Percentiles rank a stretch among this genome's conserved stretches.
These are phyloP conservation scores for Xiphophorus hellerii DNA, from an alignment of 2,113 vertebrate species.

Conservation along the genomic window DNA sequence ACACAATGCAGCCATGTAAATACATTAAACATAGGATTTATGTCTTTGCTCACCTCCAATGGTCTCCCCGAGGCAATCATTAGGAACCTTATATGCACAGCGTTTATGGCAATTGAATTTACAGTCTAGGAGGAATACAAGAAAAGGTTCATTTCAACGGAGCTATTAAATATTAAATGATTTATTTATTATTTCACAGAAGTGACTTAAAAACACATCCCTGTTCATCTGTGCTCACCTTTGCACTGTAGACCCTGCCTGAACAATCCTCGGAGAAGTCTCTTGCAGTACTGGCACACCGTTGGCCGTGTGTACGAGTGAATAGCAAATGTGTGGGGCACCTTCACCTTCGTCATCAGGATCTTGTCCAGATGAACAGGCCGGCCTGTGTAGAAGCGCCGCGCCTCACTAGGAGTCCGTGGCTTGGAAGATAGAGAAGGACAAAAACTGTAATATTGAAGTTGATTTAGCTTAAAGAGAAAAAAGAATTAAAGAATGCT, in stretches of 20 bases:
- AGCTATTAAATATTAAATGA: background rate
- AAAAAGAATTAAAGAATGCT: background rate
- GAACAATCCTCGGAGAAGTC: constrained; percentile 89
- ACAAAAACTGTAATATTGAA: background rate
- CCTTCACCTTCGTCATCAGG: constrained; percentile 89
- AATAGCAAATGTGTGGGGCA: constrained; percentile 90
- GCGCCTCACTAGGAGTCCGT: constrained; percentile 82
- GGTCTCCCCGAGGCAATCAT: constrained; percentile 88
- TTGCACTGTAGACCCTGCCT: constrained; percentile 92
- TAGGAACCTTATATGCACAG: constrained; percentile 88
- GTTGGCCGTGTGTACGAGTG: constrained; percentile 91
- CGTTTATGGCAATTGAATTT: constrained; percentile 94
- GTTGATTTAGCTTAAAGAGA: background rate
- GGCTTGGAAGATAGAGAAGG: constrained; percentile 22
- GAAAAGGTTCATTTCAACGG: background rate
- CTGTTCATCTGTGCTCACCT: constrained; percentile 71
- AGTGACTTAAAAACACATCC: background rate
- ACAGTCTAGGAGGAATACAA: constrained; percentile 80
- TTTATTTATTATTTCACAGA: background rate
- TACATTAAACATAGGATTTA: background rate
- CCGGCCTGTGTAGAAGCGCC: constrained; percentile 87
- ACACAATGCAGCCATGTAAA: background rate
- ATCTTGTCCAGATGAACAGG: constrained; percentile 91
- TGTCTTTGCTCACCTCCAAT: constrained; percentile 80
- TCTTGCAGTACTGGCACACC: constrained; percentile 92